Conservation (phyloP, 2,113 vertebrate genomes). For the Leucoraja erinaceus region DNA sequence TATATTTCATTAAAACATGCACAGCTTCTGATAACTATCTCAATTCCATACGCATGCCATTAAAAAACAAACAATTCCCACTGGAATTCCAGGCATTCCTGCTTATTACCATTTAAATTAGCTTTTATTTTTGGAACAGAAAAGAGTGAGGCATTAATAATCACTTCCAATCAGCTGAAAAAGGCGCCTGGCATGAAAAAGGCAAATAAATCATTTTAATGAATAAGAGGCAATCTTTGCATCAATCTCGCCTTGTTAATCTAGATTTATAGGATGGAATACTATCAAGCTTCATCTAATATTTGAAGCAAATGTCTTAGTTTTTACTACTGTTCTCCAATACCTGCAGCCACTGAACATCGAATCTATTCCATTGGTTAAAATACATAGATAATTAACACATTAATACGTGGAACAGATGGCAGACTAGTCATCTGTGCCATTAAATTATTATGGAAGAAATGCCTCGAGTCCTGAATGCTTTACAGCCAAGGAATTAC, state of each 20-base stretch:
- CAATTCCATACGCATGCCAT: neutral
- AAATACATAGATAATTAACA: neutral
- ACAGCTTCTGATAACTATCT: neutral
- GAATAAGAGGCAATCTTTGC: neutral
- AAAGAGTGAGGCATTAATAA: neutral
- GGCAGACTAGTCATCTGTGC: neutral
- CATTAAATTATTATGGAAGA: neutral
- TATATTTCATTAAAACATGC: slow-evolving; percentile 2
- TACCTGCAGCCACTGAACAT: neutral
- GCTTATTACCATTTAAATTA: neutral
- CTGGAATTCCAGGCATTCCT: neutral
- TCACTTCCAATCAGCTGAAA: neutral
- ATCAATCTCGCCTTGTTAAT: neutral
- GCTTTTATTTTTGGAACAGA: neutral
- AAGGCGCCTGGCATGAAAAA: neutral
- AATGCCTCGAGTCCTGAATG: too few relatives aligned
- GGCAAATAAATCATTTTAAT: neutral
- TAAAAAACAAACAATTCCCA: neutral
- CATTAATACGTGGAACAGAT: neutral
- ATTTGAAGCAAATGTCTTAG: neutral
- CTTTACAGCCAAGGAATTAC: too few relatives aligned
- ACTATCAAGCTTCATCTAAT: neutral
- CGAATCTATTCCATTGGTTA: neutral
- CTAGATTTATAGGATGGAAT: neutral
- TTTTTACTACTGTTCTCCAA: neutral